Conservation (phyloP, 92 coral and sea anemone genomes). For the Pocillopora grandis region DNA sequence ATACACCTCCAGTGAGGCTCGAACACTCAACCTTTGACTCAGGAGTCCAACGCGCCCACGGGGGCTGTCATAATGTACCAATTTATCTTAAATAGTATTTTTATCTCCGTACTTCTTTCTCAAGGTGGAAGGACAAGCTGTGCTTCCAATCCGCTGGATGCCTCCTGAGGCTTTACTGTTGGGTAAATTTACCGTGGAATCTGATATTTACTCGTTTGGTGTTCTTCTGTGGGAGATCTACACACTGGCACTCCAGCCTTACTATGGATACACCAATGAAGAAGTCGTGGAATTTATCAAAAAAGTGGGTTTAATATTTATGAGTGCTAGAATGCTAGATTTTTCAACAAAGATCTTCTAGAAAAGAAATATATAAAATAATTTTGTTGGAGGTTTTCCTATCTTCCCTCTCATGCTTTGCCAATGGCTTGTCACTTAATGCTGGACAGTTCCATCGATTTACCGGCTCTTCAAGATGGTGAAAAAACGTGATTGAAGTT, state of each 20-base stretch:
- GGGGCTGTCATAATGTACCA: neutral
- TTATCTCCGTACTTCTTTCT: neutral
- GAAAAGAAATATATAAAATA: too few relatives aligned
- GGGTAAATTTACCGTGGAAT: conserved; percentile 90
- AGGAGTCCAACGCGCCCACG: conserved; percentile 96
- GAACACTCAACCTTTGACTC: conserved; percentile 99
- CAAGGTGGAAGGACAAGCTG: conserved; percentile 92
- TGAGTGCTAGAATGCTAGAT: neutral
- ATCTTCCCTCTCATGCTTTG: too few relatives aligned
- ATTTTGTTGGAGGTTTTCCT: too few relatives aligned
- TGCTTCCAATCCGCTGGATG: conserved; percentile 95
- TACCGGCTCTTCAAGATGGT: too few relatives aligned
- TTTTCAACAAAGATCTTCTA: too few relatives aligned
- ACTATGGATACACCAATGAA: conserved; percentile 92
- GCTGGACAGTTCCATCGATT: too few relatives aligned
- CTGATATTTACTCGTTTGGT: conserved; percentile 92
- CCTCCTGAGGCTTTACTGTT: conserved; percentile 94
- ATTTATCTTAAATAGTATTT: too few relatives aligned
- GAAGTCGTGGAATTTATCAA: conserved; percentile 87
- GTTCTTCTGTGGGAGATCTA: conserved; percentile 93
- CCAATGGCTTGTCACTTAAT: too few relatives aligned
- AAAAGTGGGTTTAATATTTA: conserved; percentile 57
- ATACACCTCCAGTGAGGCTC: conserved; percentile 95
- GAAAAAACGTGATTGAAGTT: too few relatives aligned
- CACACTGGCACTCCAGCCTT: conserved; percentile 91